These are phyloP conservation scores for Denticeps clupeoides DNA, from an alignment of 2,797 vertebrate genomes.

Conservation along the genomic window DNA sequence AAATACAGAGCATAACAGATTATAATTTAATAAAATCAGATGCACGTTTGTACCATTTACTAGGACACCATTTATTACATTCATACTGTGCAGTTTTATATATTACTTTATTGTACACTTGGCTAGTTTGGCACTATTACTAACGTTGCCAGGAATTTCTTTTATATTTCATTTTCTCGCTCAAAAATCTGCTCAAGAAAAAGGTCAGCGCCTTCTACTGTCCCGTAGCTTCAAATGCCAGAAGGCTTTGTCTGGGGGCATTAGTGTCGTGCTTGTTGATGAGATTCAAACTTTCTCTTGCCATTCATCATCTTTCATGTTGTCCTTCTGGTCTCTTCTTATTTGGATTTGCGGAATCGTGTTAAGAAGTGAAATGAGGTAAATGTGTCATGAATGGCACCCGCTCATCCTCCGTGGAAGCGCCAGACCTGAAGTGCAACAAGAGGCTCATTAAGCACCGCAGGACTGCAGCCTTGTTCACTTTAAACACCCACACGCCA, in stretches of 20 bases:
- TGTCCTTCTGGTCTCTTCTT: background rate
- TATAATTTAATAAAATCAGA: too few species aligned
- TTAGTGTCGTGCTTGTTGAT: background rate
- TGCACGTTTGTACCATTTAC: too few species aligned
- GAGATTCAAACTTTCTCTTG: background rate
- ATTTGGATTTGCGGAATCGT: background rate
- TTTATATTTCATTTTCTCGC: background rate
- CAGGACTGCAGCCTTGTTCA: too few species aligned
- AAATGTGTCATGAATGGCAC: slow-evolving; percentile 29
- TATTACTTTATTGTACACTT: too few species aligned
- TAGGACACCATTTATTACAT: too few species aligned
- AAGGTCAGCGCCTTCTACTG: background rate
- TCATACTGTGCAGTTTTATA: too few species aligned
- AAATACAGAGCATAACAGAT: too few species aligned
- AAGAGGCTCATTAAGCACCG: too few species aligned
- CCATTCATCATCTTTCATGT: background rate
- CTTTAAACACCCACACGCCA: background rate
- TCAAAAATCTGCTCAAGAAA: background rate
- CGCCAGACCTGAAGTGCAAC: slow-evolving; percentile 5
- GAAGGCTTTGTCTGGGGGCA: background rate
- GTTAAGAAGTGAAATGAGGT: slow-evolving; percentile 18
- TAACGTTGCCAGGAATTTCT: too few species aligned
- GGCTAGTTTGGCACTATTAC: too few species aligned
- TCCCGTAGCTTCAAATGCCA: background rate
- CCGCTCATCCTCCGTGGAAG: background rate